Evolutionary conservation across 2,113 vertebrate species (phyloP), one percentile per base, ranked within the genome.

Genomic region (pig (Sus scrofa)): DNA sequence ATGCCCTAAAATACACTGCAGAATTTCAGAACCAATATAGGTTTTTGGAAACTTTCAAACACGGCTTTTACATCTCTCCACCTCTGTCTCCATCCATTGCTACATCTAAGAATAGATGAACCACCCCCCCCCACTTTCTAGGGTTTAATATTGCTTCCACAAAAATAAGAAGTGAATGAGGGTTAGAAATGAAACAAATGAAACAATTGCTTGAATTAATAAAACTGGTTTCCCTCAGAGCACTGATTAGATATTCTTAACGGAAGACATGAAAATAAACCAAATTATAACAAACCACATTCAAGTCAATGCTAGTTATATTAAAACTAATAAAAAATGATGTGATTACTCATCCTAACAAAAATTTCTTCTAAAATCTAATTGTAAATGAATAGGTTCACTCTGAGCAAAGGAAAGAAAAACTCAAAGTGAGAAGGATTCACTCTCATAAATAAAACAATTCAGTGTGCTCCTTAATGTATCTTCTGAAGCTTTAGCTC

Each of bases 301-400:
- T 44, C 44, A 44, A 44, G 44, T 86, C 62, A 92, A 95, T 12
- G 37, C 65, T 87, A 91, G 50, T 70, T 86, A 71, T 60, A 77
- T 37, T 39, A 67, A 96, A 96, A 88, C n/a, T 78, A 92, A 91
- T 18, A 12, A 58, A 85, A 85, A 95, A 92, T 75, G 60, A 85
- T 1, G 24, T 39, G 54, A 90, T 15, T 77, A 85, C 52, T 83
- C 26, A 91, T 54, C 13, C 16, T 73, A 74, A 27, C 27, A 86
- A 96, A 96, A 84, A 86, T 65, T 7, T 77, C 63, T 54, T 92
- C 91, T 86, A 63, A 94, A 95, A 77, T 68, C 56, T 82, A 26
- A 84, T 34, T 90, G 27, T 27, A 96, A 92, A 86, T 75, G n/a
- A 79, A 11, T 15, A 79, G 37, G 81, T 68, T 7, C 12, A 85